Evolutionary conservation across 2,888 invertebrate species (phyloP), one percentile per base, ranked within the genome.

Genomic region (Acrobeloides nanus): DNA sequence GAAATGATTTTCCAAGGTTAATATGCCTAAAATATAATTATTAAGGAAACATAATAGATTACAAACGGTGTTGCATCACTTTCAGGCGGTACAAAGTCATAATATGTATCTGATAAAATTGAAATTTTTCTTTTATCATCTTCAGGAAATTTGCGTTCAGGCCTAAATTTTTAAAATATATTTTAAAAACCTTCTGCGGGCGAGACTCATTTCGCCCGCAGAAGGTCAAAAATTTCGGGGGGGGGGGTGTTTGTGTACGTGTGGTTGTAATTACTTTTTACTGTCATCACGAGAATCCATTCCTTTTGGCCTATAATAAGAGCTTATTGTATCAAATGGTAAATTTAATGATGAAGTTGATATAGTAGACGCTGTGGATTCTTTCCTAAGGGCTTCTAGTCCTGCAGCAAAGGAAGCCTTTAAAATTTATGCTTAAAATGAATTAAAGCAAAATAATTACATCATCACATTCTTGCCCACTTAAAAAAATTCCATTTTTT

Each of bases 301-400:
- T n/a, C n/a, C n/a, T n/a, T n/a, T n/a, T n/a, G n/a, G n/a, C n/a
- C n/a, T n/a, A n/a, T n/a, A n/a, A n/a, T n/a, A n/a, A n/a, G n/a
- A n/a, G n/a, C n/a, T n/a, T n/a, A n/a, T n/a, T n/a, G n/a, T n/a
- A n/a, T n/a, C n/a, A n/a, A n/a, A n/a, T n/a, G n/a, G n/a, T n/a
- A n/a, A 29, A 15, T 39, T 39, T 15, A n/a, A 33, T 18, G 45
- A 34, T 42, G 35, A 17, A 2, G 45, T 46, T 5, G 62, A 62
- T 15, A 53, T 53, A 31, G 61, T 54, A 6, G 66, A 67, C 24
- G 60, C 57, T 46, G 56, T 59, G 3, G 70, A 70, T 42, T 64
- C 65, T 33, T 70, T 70, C 21, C 70, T 48, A 31, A 70, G 49
- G 5, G 59, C 62, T 31, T 67, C 70, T 21, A 70, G 51, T 45